Conservation (phyloP, 2,113 vertebrate species). For the Cromileptes altivelis region DNA sequence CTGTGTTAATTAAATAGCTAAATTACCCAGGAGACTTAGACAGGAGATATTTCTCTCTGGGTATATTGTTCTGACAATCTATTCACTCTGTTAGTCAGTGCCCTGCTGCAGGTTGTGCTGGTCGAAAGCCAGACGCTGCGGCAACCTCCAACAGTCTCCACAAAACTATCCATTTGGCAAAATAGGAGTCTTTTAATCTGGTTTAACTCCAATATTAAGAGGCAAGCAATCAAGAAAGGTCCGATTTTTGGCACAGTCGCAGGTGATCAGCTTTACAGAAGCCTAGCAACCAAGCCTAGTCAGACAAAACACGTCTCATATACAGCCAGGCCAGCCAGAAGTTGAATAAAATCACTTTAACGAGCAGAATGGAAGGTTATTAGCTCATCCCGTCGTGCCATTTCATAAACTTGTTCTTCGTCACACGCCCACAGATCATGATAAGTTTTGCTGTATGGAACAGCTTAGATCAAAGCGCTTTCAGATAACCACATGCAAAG, state of each 20-base stretch:
- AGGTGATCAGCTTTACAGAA: constrained; percentile 21
- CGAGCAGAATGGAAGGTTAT: constrained; percentile 16
- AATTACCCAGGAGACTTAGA: constrained; percentile 37
- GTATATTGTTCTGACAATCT: constrained; percentile 17
- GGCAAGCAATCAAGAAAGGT: constrained; percentile 11
- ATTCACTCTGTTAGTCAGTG: not conserved
- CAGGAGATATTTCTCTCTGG: constrained; percentile 22
- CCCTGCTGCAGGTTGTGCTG: not conserved
- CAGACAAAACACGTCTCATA: constrained; percentile 13
- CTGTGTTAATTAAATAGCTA: constrained; percentile 62
- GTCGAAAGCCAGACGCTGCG: not conserved
- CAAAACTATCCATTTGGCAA: not conserved
- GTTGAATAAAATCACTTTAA: constrained; percentile 16
- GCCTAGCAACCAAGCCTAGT: constrained; percentile 6
- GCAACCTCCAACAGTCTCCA: not conserved
- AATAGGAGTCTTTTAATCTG: constrained; percentile 3
- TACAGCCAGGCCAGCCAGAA: constrained; percentile 20
- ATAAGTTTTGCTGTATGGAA: constrained; percentile 26
- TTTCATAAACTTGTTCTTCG: constrained; percentile 26
- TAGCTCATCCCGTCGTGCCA: not conserved
- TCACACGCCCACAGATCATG: constrained; percentile 10
- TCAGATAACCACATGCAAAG: constrained; percentile 51
- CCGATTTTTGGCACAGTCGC: not conserved
- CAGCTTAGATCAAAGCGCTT: constrained; percentile 50
- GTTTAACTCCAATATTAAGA: not conserved